A percentile compares a stretch with the other conserved stretches of the same genome.
phyloP scores from a whole-genome alignment of 2,888 invertebrate genomes.

The Polymixis flavicincta region DNA sequence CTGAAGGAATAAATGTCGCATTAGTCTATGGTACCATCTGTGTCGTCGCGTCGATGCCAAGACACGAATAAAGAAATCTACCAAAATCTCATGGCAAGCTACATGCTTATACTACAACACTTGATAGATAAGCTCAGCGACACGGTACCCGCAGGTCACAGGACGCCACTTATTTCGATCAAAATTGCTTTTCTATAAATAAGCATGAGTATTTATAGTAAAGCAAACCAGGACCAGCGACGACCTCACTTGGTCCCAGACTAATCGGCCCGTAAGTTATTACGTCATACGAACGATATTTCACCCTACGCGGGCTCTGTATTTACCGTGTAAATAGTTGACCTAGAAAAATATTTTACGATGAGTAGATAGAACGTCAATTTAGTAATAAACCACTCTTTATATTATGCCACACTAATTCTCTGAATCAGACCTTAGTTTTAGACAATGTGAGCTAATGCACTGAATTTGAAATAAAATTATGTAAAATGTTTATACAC shows the following conservation, averaged over 20 bases:
- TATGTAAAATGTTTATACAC: neutral
- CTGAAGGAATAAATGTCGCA: slow-evolving; percentile 57
- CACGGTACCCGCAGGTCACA: slow-evolving; percentile 1
- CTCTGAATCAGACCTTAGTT: neutral
- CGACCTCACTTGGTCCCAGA: neutral
- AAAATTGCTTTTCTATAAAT: slow-evolving; percentile 26
- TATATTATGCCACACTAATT: neutral
- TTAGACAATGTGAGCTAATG: neutral
- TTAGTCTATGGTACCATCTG: slow-evolving; percentile 42
- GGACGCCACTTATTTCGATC: slow-evolving; percentile 19
- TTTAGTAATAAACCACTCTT: slow-evolving; percentile 6
- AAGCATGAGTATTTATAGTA: slow-evolving; percentile 12
- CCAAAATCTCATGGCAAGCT: neutral
- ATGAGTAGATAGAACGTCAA: neutral
- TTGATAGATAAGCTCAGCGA: slow-evolving; percentile 5
- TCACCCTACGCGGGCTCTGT: neutral
- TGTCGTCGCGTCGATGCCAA: slow-evolving; percentile 1
- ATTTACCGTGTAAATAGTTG: neutral
- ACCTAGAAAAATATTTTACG: neutral
- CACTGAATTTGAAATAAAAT: neutral
- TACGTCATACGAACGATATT: slow-evolving; percentile 5
- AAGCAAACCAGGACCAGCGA: slow-evolving; percentile 1
- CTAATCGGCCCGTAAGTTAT: slow-evolving; percentile 5
- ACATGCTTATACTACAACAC: slow-evolving; percentile 2
- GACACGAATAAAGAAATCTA: slow-evolving; percentile 7